Evolutionary conservation across 1,140 invertebrate genomes (phyloP).

Genomic region (Cyphomyrmex costatus): DNA sequence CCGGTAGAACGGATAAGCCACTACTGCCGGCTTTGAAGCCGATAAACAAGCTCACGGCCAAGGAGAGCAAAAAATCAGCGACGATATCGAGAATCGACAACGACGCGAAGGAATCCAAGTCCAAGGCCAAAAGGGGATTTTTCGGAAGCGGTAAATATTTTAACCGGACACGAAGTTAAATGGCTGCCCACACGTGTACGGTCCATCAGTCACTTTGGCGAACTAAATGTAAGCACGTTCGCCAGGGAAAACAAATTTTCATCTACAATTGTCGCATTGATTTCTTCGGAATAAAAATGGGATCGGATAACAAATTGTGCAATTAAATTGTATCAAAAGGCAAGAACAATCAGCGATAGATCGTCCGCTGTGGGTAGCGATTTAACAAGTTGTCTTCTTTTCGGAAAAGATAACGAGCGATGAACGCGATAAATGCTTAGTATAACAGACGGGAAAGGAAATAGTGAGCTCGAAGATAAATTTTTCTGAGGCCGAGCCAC

Average conservation of each 20-base stretch:
- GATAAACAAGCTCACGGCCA: conserved; percentile 85
- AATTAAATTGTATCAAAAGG: background rate
- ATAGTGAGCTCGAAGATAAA: conserved; percentile 51
- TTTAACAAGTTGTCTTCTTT: conserved; percentile 58
- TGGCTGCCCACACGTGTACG: conserved; percentile 64
- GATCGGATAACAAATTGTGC: background rate
- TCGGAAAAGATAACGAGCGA: conserved; percentile 2
- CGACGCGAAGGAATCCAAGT: conserved; percentile 83
- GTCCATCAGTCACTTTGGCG: background rate
- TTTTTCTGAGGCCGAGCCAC: conserved; percentile 48
- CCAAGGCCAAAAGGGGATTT: conserved; percentile 93
- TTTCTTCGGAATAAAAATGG: background rate
- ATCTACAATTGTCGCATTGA: background rate
- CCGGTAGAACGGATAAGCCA: conserved; percentile 79
- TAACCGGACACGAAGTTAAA: conserved; percentile 85
- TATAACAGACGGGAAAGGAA: background rate
- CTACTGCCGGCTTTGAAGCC: conserved; percentile 81
- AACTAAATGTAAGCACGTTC: background rate
- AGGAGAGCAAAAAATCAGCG: conserved; percentile 85
- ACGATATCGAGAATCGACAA: conserved; percentile 73
- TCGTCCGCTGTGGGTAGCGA: conserved; percentile 63
- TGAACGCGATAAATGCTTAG: conserved; percentile 40
- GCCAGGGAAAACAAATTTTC: background rate
- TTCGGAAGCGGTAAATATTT: conserved; percentile 92
- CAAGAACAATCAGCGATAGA: conserved; percentile 6